phyloP scores from a whole-genome alignment of 2,888 invertebrate species.

The Eristalis pertinax region DNA sequence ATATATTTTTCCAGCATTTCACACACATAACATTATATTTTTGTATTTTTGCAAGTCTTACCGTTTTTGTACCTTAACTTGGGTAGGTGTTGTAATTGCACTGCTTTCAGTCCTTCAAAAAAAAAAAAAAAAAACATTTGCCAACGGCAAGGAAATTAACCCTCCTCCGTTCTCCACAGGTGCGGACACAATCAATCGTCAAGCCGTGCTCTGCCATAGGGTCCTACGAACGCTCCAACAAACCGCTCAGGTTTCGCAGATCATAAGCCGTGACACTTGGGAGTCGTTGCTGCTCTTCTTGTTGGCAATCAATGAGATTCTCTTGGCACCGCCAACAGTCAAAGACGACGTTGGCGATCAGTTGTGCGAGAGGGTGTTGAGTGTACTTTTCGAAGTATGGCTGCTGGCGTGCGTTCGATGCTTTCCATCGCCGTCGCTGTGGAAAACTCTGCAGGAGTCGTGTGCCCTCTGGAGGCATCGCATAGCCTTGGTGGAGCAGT shows the following conservation, averaged over 20 bases:
- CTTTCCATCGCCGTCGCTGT: conserved; percentile 96
- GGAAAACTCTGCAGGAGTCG: conserved; percentile 96
- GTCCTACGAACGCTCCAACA: conserved; percentile 93
- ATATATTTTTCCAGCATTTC: conserved; percentile 26
- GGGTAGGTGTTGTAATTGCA: conserved; percentile 84
- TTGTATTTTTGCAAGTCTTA: conserved; percentile 89
- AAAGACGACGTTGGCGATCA: conserved; percentile 98
- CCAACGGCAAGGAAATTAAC: too few relatives aligned
- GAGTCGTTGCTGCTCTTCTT: conserved; percentile 93
- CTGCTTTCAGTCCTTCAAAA: background rate
- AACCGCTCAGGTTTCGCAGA: conserved; percentile 88
- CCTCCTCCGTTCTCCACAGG: conserved; percentile 82
- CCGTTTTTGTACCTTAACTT: conserved; percentile 93
- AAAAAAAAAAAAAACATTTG: background rate
- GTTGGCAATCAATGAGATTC: conserved; percentile 93
- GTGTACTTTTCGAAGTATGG: conserved; percentile 94
- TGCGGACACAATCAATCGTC: conserved; percentile 94
- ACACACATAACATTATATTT: conserved; percentile 28
- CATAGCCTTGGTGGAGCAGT: conserved; percentile 94
- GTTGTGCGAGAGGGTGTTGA: conserved; percentile 95
- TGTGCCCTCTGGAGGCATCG: conserved; percentile 97
- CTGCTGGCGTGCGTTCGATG: conserved; percentile 85
- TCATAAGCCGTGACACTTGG: conserved; percentile 94
- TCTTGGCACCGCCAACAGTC: conserved; percentile 95
- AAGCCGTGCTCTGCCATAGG: conserved; percentile 96